A percentile compares a stretch with the other conserved stretches of the same genome.
phyloP scores from a whole-genome alignment of 2,888 invertebrate genomes.

The Carterocephalus palaemon region DNA sequence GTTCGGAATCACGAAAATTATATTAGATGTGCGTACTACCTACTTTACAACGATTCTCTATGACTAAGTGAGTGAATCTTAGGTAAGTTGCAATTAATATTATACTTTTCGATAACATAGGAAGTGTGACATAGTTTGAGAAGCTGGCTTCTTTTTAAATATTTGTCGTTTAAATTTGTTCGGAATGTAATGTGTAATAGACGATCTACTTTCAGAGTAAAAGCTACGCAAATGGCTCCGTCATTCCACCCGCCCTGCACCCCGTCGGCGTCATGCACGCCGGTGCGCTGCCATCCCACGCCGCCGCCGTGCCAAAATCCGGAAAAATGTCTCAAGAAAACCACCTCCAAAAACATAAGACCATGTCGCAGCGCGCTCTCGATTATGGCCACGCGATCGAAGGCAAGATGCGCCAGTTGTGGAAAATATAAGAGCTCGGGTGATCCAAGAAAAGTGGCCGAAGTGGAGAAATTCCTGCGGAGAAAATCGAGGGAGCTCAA shows the following conservation, averaged over 20 bases:
- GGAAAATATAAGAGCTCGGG: conserved; percentile 41
- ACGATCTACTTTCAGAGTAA: conserved; percentile 43
- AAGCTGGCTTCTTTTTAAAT: conserved; percentile 24
- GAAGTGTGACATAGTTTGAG: not conserved
- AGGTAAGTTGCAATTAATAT: conserved; percentile 34
- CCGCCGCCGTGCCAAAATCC: conserved; percentile 60
- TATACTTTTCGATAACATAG: conserved; percentile 7
- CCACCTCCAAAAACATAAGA: conserved; percentile 47
- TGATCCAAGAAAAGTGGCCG: conserved; percentile 37
- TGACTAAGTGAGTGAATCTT: not conserved
- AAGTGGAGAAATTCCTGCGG: conserved; percentile 50
- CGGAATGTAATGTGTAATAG: not conserved
- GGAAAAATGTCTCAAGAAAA: conserved; percentile 55
- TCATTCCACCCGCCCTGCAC: conserved; percentile 64
- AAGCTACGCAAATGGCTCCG: conserved; percentile 48
- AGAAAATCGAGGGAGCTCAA: conserved; percentile 51
- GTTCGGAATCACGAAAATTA: not conserved
- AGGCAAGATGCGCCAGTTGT: conserved; percentile 48
- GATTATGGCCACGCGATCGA: conserved; percentile 57
- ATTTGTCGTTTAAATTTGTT: not conserved
- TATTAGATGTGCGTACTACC: not conserved
- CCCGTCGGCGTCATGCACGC: conserved; percentile 59
- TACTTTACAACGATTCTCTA: not conserved
- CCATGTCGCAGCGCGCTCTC: conserved; percentile 65
- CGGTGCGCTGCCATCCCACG: conserved; percentile 60